Evolutionary conservation across 2,888 invertebrate species (phyloP).

Genomic region (Molorchus minor): DNA sequence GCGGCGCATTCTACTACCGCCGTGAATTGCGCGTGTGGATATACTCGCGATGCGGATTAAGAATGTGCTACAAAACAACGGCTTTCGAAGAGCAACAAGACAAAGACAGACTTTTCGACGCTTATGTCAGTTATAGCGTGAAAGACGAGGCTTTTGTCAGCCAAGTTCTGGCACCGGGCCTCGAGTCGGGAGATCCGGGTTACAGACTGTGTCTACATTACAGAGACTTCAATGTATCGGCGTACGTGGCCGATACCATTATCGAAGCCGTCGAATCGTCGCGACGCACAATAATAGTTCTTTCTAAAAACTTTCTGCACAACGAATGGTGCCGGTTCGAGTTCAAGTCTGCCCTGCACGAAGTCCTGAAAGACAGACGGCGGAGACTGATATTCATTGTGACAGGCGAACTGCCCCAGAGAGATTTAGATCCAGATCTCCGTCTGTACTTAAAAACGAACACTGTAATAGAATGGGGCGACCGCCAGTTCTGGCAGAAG

Average conservation of each 20-base stretch:
- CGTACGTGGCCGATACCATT: constrained; percentile 91
- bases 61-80: constrained; percentile 86
- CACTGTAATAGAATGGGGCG: constrained; percentile 92
- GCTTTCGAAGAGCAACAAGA: constrained; percentile 83
- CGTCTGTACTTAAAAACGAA: constrained; percentile 89
- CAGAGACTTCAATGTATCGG: constrained; percentile 87
- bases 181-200: constrained; percentile 83
- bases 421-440: constrained; percentile 90
- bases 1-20: constrained; percentile 83
- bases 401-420: constrained; percentile 87
- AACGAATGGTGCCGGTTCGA: constrained; percentile 96
- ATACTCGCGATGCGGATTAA: constrained; percentile 84
- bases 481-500: constrained; percentile 97
- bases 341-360: constrained; percentile 92
- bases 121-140: constrained; percentile 93
- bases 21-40: constrained; percentile 86
- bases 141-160: constrained; percentile 93
- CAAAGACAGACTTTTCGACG: constrained; percentile 90
- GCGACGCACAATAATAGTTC: constrained; percentile 86
- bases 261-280: constrained; percentile 92
- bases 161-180: constrained; percentile 85
- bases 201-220: constrained; percentile 92
- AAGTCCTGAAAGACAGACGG: constrained; percentile 86
- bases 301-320: constrained; percentile 92
- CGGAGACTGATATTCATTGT: constrained; percentile 90